Conservation (phyloP, 2,888 invertebrate species). For the Drosophila paramelanica region DNA sequence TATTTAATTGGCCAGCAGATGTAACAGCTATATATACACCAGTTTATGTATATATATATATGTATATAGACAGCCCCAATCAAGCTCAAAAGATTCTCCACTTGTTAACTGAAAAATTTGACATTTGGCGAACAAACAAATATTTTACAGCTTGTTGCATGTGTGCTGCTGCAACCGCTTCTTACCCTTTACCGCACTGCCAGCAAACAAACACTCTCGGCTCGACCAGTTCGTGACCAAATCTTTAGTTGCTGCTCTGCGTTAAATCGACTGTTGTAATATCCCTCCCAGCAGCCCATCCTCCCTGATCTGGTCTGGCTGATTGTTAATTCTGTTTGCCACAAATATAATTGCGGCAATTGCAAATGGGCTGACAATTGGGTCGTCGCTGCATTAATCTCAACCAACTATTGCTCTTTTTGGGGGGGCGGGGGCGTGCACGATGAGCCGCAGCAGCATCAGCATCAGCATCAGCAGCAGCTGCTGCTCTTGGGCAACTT, state of each 20-base stretch:
- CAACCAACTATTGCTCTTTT: slow-evolving; percentile 42
- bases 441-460: slow-evolving; percentile 23
- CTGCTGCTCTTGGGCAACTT: slow-evolving; percentile 65
- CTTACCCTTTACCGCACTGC: too few species aligned
- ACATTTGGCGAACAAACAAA: slow-evolving; percentile 58
- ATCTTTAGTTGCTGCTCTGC: neutral
- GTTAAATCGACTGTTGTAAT: slow-evolving; percentile 5
- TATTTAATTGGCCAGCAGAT: slow-evolving; percentile 49
- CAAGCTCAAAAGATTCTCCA: slow-evolving; percentile 6
- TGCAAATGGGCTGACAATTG: slow-evolving; percentile 72
- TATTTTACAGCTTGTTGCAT: slow-evolving; percentile 24
- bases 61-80: slow-evolving; percentile 27
- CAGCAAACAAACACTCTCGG: neutral
- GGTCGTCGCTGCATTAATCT: slow-evolving; percentile 60
- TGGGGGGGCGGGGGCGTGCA: slow-evolving; percentile 47
- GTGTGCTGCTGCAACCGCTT: neutral
- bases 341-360: slow-evolving; percentile 69
- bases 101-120: slow-evolving; percentile 50
- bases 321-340: slow-evolving; percentile 9
- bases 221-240: slow-evolving; percentile 50
- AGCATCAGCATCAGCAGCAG: neutral
- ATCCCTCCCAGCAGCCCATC: neutral
- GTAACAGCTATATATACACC: slow-evolving; percentile 10
- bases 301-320: neutral
- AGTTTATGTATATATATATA: too few species aligned